These are phyloP conservation scores for Silvanus unidentatus DNA, from an alignment of 2,888 invertebrate genomes.

Conservation along the genomic window DNA sequence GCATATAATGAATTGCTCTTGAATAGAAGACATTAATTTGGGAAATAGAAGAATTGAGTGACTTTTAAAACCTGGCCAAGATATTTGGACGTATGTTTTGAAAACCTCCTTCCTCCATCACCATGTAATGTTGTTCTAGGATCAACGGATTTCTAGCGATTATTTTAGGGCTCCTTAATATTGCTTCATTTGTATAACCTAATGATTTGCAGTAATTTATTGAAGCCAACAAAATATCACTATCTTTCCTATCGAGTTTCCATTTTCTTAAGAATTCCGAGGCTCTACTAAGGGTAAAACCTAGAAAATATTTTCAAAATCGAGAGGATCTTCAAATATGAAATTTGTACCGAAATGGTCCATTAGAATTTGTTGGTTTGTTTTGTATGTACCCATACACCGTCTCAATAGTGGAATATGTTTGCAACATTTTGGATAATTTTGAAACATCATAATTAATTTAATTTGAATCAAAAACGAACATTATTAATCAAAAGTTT, in stretches of 20 bases:
- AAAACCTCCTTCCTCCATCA: slow-evolving; percentile 59
- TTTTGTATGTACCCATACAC: too few species aligned
- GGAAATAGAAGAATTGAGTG: slow-evolving; percentile 38
- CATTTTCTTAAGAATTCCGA: slow-evolving; percentile 17
- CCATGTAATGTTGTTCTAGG: slow-evolving; percentile 56
- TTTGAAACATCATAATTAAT: too few species aligned
- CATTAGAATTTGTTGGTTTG: slow-evolving; percentile 7
- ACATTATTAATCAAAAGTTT: too few species aligned
- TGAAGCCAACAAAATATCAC: slow-evolving; percentile 16
- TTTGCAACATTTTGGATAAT: too few species aligned
- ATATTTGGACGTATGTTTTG: slow-evolving; percentile 31
- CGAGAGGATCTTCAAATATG: background rate
- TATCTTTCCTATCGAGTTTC: slow-evolving; percentile 18
- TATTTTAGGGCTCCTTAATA: slow-evolving; percentile 50
- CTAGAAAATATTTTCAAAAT: slow-evolving; percentile 9
- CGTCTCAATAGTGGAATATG: too few species aligned
- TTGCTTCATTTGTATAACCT: slow-evolving; percentile 49
- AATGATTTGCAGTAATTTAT: slow-evolving; percentile 39
- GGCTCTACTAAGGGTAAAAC: slow-evolving; percentile 13
- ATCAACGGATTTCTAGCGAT: slow-evolving; percentile 53
- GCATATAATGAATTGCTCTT: slow-evolving; percentile 19
- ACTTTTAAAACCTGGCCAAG: slow-evolving; percentile 27
- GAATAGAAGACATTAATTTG: slow-evolving; percentile 11
- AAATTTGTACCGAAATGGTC: slow-evolving; percentile 11
- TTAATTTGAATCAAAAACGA: too few species aligned